These are phyloP conservation scores for Oreotrochilus melanogaster DNA, from an alignment of 2,113 vertebrate species.

Conservation along the genomic window DNA sequence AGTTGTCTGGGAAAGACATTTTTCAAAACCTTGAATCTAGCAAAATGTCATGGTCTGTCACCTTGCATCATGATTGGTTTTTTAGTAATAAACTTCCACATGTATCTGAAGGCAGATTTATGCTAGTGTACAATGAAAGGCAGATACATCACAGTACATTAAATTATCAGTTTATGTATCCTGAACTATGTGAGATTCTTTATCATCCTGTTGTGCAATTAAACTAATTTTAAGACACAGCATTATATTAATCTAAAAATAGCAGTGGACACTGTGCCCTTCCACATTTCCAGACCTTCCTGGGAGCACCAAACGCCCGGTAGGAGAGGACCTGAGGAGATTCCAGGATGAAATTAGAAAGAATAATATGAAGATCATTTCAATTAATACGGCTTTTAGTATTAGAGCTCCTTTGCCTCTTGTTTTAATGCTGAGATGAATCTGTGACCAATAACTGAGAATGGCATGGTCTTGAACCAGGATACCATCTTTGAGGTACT, in stretches of 20 bases:
- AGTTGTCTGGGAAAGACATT: background rate
- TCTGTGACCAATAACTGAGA: background rate
- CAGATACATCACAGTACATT: background rate
- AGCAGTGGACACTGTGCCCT: background rate
- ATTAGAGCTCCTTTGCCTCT: background rate
- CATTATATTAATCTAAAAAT: background rate
- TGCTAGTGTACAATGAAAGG: background rate
- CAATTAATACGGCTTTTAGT: background rate
- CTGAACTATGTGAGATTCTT: background rate
- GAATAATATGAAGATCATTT: background rate
- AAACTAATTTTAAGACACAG: background rate
- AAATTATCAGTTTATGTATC: background rate
- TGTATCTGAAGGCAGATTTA: background rate
- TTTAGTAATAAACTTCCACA: background rate
- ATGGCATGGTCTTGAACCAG: background rate
- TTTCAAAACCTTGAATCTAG: background rate
- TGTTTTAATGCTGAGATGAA: background rate
- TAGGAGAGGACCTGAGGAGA: background rate
- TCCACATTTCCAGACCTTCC: background rate
- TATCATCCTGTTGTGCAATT: background rate
- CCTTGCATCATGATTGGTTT: background rate
- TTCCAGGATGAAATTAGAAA: background rate
- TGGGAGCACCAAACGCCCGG: background rate
- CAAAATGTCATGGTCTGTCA: background rate
- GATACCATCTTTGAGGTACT: background rate